Conservation (phyloP, 2,888 invertebrate genomes). For the Apomyelois bistriatella region DNA sequence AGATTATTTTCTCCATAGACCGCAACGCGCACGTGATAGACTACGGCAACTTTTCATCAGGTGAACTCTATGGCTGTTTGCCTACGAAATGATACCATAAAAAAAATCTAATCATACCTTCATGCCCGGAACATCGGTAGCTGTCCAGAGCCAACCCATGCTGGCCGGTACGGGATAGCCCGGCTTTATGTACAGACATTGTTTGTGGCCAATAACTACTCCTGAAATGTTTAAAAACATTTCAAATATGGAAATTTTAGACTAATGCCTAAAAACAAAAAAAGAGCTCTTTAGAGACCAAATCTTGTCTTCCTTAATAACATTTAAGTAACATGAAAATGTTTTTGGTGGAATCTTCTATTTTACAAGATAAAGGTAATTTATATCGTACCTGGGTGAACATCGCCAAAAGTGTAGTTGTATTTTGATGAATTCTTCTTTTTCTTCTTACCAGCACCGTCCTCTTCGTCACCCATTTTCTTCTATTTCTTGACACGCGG, state of each 20-base stretch:
- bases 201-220: slow-evolving; percentile 74
- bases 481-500: slow-evolving; percentile 12
- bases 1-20: no score
- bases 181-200: slow-evolving; percentile 67
- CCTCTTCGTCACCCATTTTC: slow-evolving; percentile 59
- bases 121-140: slow-evolving; percentile 53
- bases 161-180: slow-evolving; percentile 78
- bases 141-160: slow-evolving; percentile 86
- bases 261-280: no score
- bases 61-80: no score
- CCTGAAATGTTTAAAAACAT: slow-evolving; percentile 36
- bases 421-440: slow-evolving; percentile 68
- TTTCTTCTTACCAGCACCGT: slow-evolving; percentile 54
- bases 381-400: slow-evolving; percentile 71
- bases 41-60: no score
- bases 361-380: background rate
- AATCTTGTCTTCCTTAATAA: no score
- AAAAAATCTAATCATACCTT: slow-evolving; percentile 41
- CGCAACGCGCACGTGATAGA: no score
- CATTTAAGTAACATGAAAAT: no score
- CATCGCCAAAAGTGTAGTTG: slow-evolving; percentile 72
- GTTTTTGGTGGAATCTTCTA: background rate
- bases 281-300: no score
- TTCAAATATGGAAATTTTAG: no score
- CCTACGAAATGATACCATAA: no score